Base-by-base conservation (phyloP, 2,888 invertebrate genomes). In the Cinara cedri region DNA sequence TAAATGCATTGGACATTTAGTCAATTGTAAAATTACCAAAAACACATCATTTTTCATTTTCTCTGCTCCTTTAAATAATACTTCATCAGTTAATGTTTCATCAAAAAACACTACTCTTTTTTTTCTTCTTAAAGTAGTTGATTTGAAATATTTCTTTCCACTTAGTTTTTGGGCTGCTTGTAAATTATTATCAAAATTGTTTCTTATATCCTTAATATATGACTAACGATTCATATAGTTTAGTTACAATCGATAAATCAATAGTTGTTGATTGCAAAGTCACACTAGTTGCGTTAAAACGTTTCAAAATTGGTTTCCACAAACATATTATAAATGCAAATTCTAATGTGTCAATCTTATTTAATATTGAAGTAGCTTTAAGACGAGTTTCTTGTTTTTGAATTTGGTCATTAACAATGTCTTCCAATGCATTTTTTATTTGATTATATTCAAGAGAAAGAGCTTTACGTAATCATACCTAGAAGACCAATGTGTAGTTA, bases 311-410 rank as follows among this genome's bases (percentile, higher is more conserved):
- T 34, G 60, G 60, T 10, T 14, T 60, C 60, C 60, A 60, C 16
- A 60, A 57, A 57, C n/a, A n/a, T n/a, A n/a, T n/a, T n/a, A n/a
- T n/a, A n/a, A 21, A 57, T 13, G 24, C 57, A 57, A 57, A 57
- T 21, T 57, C 57, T 24, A 57, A 57, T 57, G 21, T 21, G 11
- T 57, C 57, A 24, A 57, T 8, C 13, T 57, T 57, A 21, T 57
- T 57, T 57, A 24, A 24, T 24, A 57, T 57, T 57, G 57, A 57
- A 24, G 21, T 10, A 57, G 57, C 57, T 57, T 57, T 24, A 24
- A 13, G 21, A 10, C 24, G 14, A 16, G 57, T 57, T 24, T 21
- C 24, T 21, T 14, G 16, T 13, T 57, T 57, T 57, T 21, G 57
- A 10, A 24, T 24, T 57, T 57, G 3, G 13, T 57, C n/a, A n/a